Base-by-base conservation (phyloP, 2,797 vertebrate genomes). In the Aselliscus stoliczkanus region DNA sequence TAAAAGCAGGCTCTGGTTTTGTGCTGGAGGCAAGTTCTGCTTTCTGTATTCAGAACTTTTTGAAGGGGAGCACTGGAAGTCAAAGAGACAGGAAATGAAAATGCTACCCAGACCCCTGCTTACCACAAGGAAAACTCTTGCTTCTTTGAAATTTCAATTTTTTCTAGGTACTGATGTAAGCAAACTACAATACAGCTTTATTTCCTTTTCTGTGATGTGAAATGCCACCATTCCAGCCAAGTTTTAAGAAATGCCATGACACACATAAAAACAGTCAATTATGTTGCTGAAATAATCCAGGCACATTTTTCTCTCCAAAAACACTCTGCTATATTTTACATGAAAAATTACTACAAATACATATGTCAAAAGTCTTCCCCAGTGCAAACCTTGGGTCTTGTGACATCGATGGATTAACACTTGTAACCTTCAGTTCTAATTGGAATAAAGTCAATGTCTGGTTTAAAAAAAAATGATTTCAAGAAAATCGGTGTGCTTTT, bases 31-130 rank as follows among this genome's bases (percentile, higher is more conserved):
- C 90, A 98, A 97, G 86, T 47, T 69, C 97, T 97, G 96, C 95
- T 97, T 98, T 98, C 96, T 97, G 91, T 97, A 97, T 96, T 95
- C 93, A 56, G 89, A 97, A 97, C 92, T 98, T 98, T 98, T 97
- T 97, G 97, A 97, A 97, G 72, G 65, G 96, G 92, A 96, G 23
- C 73, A 90, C 18, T 96, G 39, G 42, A 98, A 97, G 37, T 81
- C 64, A 62, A 96, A 97, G 96, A 97, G 93, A 75, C 96, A 95
- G 84, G 54, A 90, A 75, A 83, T 95, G 64, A 97, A 97, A 97
- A 37, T 62, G 97, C 7, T 97, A 96, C 97, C 1, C 60, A 97
- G 17, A 12, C 95, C 23, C 8, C 1, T 67, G 21, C 5, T 96
- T 52, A 7, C 94, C 96, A 97, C 79, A 44, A 84, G 62, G 89